Base-by-base conservation (phyloP, 2,113 vertebrate species). In the Myotis davidii region DNA sequence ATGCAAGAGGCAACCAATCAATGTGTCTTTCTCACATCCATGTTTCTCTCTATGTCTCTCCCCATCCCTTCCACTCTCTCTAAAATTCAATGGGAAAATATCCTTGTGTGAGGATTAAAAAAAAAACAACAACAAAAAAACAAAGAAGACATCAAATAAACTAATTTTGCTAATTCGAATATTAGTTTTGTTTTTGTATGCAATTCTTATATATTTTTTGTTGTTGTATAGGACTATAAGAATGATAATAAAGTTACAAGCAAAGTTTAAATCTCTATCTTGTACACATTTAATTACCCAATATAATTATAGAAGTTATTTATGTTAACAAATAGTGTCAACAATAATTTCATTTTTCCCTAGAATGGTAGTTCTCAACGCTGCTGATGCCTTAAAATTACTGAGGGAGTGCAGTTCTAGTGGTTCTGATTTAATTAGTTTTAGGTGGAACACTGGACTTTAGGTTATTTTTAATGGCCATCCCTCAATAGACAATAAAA, bases 161-260 rank as follows among this genome's bases (percentile, higher is more conserved):
- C 82, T 23, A 42, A 82, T 72, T 3, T 77, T 78, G 13, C 6
- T 83, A 21, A 73, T 83, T 83, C 67, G 29, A 85, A 78, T 59
- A 92, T n/a, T 88, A 4, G 23, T 78, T 94, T 82, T 64, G 25
- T 3, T 61, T 91, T 72, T 48, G 9, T 34, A 67, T 37, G 11
- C 32, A 67, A 88, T 90, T 90, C 12, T 87, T 73, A 56, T 21
- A 73, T 97, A 94, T 89, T 25, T 52, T 72, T 72, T 65, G 9
- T 0, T 56, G 25, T 54, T 85, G 73, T 67, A 79, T n/a, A 61
- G 65, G 81, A 70, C 11, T 77, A 13, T 69, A 88, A 73, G 42
- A 86, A 73, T 3, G 50, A 1, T 42, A 67, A 87, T 2, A 69
- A 32, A 94, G 39, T 13, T 45, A 39, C 23, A 93, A 85, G 32